Evolutionary conservation across 1,140 invertebrate species (phyloP).

Genomic region (Aphaenogaster ashmeadi): DNA sequence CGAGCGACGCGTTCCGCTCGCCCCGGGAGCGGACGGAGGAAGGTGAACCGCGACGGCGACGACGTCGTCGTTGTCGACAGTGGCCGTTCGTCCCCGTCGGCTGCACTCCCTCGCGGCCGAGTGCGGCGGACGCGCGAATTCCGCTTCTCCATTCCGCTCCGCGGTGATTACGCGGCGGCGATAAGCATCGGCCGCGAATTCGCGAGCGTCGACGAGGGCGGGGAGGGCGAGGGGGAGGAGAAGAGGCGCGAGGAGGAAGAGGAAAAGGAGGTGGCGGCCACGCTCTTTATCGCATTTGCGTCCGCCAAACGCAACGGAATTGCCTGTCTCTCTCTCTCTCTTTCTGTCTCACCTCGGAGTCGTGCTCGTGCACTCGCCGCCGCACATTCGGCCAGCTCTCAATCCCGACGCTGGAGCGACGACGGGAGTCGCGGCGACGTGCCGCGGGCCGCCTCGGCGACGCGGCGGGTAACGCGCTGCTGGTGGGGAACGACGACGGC

Average conservation of each 20-base stretch:
- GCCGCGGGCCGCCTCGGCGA: constrained; percentile 8
- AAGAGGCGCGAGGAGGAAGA: constrained; percentile 22
- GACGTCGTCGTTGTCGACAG: too few relatives aligned
- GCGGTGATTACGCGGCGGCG: neutral
- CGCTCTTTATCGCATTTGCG: constrained; percentile 5
- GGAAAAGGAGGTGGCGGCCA: constrained; percentile 5
- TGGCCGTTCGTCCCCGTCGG: neutral
- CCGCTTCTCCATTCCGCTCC: constrained; percentile 29
- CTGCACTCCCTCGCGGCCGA: neutral
- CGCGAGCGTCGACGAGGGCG: neutral
- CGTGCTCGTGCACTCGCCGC: constrained; percentile 36
- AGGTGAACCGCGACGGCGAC: too few relatives aligned
- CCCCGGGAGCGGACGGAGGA: neutral
- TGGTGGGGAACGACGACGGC: constrained; percentile 27
- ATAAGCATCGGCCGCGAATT: constrained; percentile 10
- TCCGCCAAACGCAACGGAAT: neutral
- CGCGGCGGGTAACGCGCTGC: neutral
- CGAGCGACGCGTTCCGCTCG: neutral
- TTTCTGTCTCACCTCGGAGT: constrained; percentile 64
- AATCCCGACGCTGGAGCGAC: constrained; percentile 16
- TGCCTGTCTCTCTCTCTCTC: neutral
- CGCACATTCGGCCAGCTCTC: constrained; percentile 21
- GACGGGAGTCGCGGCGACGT: neutral
- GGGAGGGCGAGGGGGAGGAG: neutral
- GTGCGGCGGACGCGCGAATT: neutral